A percentile compares a stretch with the other conserved stretches of the same genome.
Evolutionary conservation across 2,888 invertebrate genomes (phyloP).

Genomic region (Cataglyphis altisquamis): DNA sequence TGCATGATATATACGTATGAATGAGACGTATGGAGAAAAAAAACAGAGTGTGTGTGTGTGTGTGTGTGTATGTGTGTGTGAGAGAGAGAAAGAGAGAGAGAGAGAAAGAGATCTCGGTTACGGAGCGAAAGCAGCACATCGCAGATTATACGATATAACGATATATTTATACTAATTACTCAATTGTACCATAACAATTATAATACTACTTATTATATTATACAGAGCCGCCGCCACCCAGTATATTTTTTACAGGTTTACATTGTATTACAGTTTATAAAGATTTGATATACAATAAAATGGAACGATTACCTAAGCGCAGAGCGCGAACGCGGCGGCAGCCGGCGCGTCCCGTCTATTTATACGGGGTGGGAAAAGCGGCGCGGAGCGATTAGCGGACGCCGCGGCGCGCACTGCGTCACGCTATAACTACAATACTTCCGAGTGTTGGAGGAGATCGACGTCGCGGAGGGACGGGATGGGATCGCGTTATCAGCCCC

Average conservation of each 20-base stretch:
- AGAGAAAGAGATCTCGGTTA: constrained; percentile 38
- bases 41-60: constrained; percentile 25
- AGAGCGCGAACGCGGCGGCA: constrained; percentile 65
- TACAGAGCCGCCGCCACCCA: constrained; percentile 86
- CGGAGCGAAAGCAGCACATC: constrained; percentile 67
- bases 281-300: constrained; percentile 85
- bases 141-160: constrained; percentile 83
- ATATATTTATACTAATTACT: constrained; percentile 86
- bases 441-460: constrained; percentile 75
- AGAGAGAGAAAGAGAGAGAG: constrained; percentile 27
- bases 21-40: constrained; percentile 42
- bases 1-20: constrained; percentile 42
- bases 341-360: constrained; percentile 67
- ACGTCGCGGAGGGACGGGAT: constrained; percentile 34
- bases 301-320: constrained; percentile 80
- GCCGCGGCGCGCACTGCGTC: constrained; percentile 68
- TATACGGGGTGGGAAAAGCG: constrained; percentile 60
- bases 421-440: constrained; percentile 76
- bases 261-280: constrained; percentile 87
- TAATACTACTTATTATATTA: constrained; percentile 86
- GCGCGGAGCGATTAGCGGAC: constrained; percentile 61
- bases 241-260: constrained; percentile 87
- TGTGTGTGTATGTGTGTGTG: neutral
- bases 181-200: constrained; percentile 84
- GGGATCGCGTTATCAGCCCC: neutral